Evolutionary conservation across 2,797 vertebrate species (phyloP), one percentile per base, ranked within the genome.

Genomic region (Pangasius mekongensis): DNA sequence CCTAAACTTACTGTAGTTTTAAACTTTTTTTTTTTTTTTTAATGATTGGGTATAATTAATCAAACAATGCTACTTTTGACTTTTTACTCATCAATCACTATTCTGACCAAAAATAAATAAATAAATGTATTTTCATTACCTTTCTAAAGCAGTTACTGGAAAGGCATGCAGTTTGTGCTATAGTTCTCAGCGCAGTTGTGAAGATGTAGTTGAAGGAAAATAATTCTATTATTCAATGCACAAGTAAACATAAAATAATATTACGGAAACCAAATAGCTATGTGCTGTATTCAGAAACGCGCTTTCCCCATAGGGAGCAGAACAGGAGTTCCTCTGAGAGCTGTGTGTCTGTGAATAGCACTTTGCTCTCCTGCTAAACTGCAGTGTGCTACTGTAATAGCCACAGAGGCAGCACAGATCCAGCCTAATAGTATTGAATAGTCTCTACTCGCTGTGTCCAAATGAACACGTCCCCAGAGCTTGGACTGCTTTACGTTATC

Each of bases 371-470:
- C 47, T 8, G 56, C 54, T 88, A 78, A 77, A 54, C 49, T 30
- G 8, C 20, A 33, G n/a, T 33, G n/a, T 74, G 47, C 39, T 69
- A 71, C 83, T 84, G 73, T 78, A 71, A 85, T n/a, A 71, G 54
- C 36, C 76, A 54, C n/a, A 76, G 22, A 88, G 39, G 64, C 27
- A 16, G 47, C n/a, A 27, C 39, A 27, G 22, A 64, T 58, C 49
- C 24, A 20, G 60, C 54, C 71, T 85, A 87, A 89, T 84, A 83
- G 69, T 81, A 83, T 84, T 87, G 71, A 86, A 91, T 86, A 89
- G 81, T 91, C 36, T 89, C 47, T 83, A 86, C 87, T 84, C 64
- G 9, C 77, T 83, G 86, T 89, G 89, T 89, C 90, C 85, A 88
- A 74, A 90, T n/a, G 54, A 86, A 80, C 73, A 80, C 49, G 16